Evolutionary conservation across 2,888 invertebrate species (phyloP).

Genomic region (Hypena proboscidalis): DNA sequence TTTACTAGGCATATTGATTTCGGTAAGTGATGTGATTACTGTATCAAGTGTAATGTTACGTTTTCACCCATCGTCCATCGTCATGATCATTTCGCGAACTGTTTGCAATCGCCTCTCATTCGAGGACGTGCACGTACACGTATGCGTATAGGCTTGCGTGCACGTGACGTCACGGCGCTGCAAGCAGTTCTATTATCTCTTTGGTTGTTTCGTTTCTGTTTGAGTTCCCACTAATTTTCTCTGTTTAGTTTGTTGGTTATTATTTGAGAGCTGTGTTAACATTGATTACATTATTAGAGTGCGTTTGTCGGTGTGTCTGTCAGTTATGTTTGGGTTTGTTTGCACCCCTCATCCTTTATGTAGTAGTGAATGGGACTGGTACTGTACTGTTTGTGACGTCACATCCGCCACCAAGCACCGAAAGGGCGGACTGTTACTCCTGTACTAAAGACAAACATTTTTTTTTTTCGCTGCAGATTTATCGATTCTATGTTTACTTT

Average conservation of each 20-base stretch:
- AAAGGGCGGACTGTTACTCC: neutral
- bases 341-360: slow-evolving; percentile 64
- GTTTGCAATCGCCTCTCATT: slow-evolving; percentile 43
- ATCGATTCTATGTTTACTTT: slow-evolving; percentile 7
- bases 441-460: neutral
- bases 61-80: slow-evolving; percentile 57
- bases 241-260: slow-evolving; percentile 37
- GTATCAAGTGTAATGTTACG: slow-evolving; percentile 10
- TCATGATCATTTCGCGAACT: slow-evolving; percentile 55
- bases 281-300: slow-evolving; percentile 54
- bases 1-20: neutral
- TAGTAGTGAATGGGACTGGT: slow-evolving; percentile 8
- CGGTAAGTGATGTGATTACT: slow-evolving; percentile 20
- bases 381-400: slow-evolving; percentile 36
- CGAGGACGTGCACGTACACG: neutral
- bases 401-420: neutral
- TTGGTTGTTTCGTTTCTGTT: slow-evolving; percentile 48
- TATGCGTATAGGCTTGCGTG: no score
- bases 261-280: slow-evolving; percentile 49
- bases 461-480: slow-evolving; percentile 3
- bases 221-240: slow-evolving; percentile 51
- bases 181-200: slow-evolving; percentile 48
- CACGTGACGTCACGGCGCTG: slow-evolving; percentile 35
- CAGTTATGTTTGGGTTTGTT: slow-evolving; percentile 62
- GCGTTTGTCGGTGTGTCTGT: slow-evolving; percentile 60